Evolutionary conservation across 1,140 invertebrate species (phyloP), one percentile per base, ranked within the genome.

Genomic region (Araneus ventricosus): DNA sequence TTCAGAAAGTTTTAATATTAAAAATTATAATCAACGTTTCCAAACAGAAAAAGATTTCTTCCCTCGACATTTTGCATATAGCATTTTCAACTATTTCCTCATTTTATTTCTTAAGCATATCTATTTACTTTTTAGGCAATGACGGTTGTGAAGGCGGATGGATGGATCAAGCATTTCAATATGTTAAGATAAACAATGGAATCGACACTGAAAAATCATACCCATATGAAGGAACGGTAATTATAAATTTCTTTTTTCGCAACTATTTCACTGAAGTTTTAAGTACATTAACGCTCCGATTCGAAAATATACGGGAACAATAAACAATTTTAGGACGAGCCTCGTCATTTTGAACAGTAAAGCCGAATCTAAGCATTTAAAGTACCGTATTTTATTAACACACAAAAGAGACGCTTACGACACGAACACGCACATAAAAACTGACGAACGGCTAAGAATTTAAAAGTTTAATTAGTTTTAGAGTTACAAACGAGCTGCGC

Each of bases 131-230:
- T 52, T 34, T 27, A 92, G 99, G 98, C 17, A 99, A 99, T 96
- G 97, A 99, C 95, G 99, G 99, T 75, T 99, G 99, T 96, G 97
- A 98, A 94, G 99, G 99, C 94, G 99, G 70, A 1, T 96, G 99
- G 37, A 99, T 99, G 98, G 98, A 99, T 96, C 96, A 97, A 94
- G 98, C 98, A 80, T 99, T 94, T 96, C 96, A 97, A 94, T 99
- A 99, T 95, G 97, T 99, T 94, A 98, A 97, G 45, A 97, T 97
- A 79, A 99, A 99, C 95, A 96, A 96, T 24, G 98, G 97, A 6
- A 96, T 99, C 93, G 99, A 99, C 95, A 99, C 98, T 5, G 99
- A 99, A 96, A 96, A 96, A 52, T 96, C 96, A 34, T 99, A 99
- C 95, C 97, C 98, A 0, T 99, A 99, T 95, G 97, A 98, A 95